These are phyloP conservation scores for Cephus cinctus DNA, from an alignment of 1,140 invertebrate genomes.

Conservation along the genomic window DNA sequence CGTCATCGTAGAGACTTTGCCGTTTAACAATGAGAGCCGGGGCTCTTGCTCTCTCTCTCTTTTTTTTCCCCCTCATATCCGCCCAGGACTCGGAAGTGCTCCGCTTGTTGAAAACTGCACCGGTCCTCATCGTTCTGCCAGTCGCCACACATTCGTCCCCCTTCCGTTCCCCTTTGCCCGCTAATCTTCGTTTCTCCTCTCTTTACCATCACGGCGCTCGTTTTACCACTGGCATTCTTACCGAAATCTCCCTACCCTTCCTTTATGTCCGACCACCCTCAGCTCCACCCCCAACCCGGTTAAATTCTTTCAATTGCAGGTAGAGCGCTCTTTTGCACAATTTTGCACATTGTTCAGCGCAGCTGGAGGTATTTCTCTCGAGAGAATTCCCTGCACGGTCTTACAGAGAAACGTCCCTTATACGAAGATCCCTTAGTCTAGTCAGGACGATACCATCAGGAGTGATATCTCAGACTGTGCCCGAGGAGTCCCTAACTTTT, in stretches of 20 bases:
- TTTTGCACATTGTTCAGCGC: too few relatives aligned
- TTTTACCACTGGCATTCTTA: too few relatives aligned
- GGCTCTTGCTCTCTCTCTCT: background rate
- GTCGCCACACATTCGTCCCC: background rate
- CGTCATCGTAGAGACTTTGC: conserved; percentile 43
- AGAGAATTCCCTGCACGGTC: too few relatives aligned
- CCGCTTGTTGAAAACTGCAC: conserved; percentile 44
- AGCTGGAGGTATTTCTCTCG: too few relatives aligned
- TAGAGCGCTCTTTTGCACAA: too few relatives aligned
- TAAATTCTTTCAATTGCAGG: conserved; percentile 38
- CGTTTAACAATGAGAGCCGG: conserved; percentile 43
- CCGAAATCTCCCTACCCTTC: too few relatives aligned
- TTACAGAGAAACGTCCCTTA: too few relatives aligned
- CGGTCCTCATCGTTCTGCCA: background rate
- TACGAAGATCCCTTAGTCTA: too few relatives aligned
- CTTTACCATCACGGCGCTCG: conserved; percentile 4
- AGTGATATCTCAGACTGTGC: too few relatives aligned
- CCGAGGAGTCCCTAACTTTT: too few relatives aligned
- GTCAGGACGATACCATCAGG: too few relatives aligned
- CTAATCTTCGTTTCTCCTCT: conserved; percentile 9
- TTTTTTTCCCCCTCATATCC: conserved; percentile 17
- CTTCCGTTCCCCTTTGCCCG: conserved; percentile 10
- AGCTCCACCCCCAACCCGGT: conserved; percentile 25
- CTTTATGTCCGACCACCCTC: too few relatives aligned
- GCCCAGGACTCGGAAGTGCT: conserved; percentile 42